Conservation (phyloP, 1,140 invertebrate genomes). For the Sinella curviseta region DNA sequence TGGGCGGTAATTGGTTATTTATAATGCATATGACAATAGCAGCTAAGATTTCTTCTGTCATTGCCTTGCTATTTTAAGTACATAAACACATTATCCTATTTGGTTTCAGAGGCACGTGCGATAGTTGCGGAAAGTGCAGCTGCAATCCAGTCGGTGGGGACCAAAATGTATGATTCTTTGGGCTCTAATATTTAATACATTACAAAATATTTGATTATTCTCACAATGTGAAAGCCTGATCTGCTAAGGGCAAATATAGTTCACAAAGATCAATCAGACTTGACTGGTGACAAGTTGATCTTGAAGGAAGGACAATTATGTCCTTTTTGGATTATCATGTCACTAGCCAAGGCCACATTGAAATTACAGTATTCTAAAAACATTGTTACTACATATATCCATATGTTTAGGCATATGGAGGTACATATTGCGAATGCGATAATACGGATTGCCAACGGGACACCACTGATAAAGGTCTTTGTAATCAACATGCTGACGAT, state of each 20-base stretch:
- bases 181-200: background rate
- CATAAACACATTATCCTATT: too few species aligned
- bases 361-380: too few species aligned
- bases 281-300: too few species aligned
- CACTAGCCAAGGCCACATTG: too few species aligned
- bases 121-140: conserved; percentile 2
- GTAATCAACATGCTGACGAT: background rate
- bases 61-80: too few species aligned
- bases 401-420: background rate
- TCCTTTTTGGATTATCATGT: too few species aligned
- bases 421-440: conserved; percentile 1
- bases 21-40: background rate
- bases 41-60: background rate
- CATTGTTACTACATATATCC: background rate
- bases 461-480: background rate
- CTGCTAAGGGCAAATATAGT: too few species aligned
- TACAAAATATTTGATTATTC: too few species aligned
- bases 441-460: background rate
- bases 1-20: background rate
- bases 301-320: too few species aligned
- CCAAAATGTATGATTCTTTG: background rate
- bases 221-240: background rate
- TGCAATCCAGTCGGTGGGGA: background rate
- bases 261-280: too few species aligned
- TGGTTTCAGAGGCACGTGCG: conserved; percentile 1